Evolutionary conservation across 2,797 vertebrate species (phyloP), one percentile per base, ranked within the genome.

Genomic region (Smutsia temminckii): DNA sequence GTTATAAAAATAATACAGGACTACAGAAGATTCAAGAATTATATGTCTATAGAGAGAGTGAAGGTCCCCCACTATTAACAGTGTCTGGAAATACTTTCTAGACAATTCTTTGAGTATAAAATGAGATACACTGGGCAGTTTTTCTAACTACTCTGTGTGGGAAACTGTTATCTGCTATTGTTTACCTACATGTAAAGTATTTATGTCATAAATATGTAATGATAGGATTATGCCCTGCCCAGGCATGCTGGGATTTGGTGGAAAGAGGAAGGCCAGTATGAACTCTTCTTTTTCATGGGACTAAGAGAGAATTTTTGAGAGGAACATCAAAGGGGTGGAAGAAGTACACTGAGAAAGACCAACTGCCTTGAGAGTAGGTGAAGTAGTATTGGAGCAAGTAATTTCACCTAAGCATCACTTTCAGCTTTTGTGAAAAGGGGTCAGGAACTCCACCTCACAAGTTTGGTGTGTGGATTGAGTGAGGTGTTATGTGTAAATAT

Each of bases 41-140:
- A 51, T 13, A 51, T 37, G 4, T 59, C 68, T 79, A 3, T 72
- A 63, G 46, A 63, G 40, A 83, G 11, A 75, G 27, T 37, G 23
- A 78, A 95, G 78, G 40, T 4, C 27, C 10, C 7, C 34, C n/a
- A n/a, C 23, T 42, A 57, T 55, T 64, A 69, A 92, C 80, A 93
- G 46, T 46, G 46, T 46, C 46, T 46, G 46, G 46, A 46, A 46
- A 78, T 91, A 34, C 40, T 79, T 92, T 55, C 23, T 68, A 71
- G 85, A 92, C 89, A 94, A 79, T 84, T 83, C 55, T 92, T 74
- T n/a, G 55, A 49, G 13, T 93, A 20, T 63, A 37, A 90, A 89
- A 90, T 87, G 78, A 81, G 21, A 17, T 68, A 46, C 40, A 34
- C 11, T 51, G 29, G 74, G 69, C 8, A 49, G n/a, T 83, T 90